phyloP scores from a whole-genome alignment of 2,797 vertebrate genomes.

The Semotilus atromaculatus region DNA sequence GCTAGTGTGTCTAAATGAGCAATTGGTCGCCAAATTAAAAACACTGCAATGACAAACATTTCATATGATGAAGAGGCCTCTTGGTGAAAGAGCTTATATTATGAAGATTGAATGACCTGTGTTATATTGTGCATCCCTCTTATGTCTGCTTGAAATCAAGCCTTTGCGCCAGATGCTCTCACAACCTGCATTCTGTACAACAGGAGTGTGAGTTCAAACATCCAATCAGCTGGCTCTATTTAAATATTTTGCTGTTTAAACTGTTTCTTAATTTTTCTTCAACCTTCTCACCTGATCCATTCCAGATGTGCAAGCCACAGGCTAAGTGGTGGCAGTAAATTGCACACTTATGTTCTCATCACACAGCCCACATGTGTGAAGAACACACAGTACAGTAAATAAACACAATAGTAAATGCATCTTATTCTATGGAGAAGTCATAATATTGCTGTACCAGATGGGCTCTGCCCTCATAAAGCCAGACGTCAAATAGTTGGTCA shows the following conservation, averaged over 20 bases:
- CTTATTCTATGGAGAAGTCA: not conserved
- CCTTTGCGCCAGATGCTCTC: constrained; percentile 50
- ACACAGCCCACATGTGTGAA: constrained; percentile 16
- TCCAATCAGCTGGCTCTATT: constrained; percentile 66
- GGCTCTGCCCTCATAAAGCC: not conserved
- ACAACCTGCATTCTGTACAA: constrained; percentile 67
- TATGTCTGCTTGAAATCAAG: constrained; percentile 29
- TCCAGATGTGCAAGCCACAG: constrained; percentile 72
- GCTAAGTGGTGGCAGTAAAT: constrained; percentile 62
- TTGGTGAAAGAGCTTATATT: constrained; percentile 5
- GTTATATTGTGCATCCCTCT: constrained; percentile 18
- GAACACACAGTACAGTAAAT: not conserved
- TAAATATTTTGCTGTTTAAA: constrained; percentile 75
- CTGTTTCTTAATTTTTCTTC: constrained; percentile 75
- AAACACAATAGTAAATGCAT: not conserved
- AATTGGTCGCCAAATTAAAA: constrained; percentile 17
- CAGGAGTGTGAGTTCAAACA: constrained; percentile 49
- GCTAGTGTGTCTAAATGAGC: not conserved
- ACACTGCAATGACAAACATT: not conserved
- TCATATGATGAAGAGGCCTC: constrained; percentile 17
- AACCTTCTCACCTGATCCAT: constrained; percentile 66
- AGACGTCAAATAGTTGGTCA: not conserved
- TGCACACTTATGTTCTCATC: constrained; percentile 25
- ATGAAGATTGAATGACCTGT: not conserved
- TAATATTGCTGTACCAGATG: constrained; percentile 17